Base-by-base conservation (phyloP, 2,888 invertebrate species). In the Himalopsyche kuldschensis region DNA sequence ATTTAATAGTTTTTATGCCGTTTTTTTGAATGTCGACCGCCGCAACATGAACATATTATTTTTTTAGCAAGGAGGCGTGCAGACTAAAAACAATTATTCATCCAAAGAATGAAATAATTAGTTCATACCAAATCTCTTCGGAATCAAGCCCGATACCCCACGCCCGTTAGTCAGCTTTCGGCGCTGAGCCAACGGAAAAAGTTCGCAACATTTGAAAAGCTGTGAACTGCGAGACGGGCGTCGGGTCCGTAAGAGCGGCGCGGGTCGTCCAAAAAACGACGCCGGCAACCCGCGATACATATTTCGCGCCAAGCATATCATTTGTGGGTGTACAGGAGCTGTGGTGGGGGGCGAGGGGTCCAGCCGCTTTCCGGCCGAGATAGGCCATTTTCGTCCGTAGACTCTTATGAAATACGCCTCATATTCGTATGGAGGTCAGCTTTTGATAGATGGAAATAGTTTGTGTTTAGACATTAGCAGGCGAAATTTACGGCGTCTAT, bases 371-470 rank as follows among this genome's bases (percentile, higher is more conserved):
- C 75, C 24, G 77, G 35, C 30, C 63, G 55, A 47, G 79, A 32
- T 55, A 48, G 69, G 80, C 75, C 82, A 85, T 46, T 76, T 32
- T 83, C 46, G 78, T 10, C 83, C 78, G 75, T 84, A 35, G 41
- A 69, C 69, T 35, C 79, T 47, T 31, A 31, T 41, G 63, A 83
- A 63, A 69, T 84, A 84, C 75, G 82, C 80, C 41, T 75, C 69
- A 85, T 31, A 79, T 82, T 85, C 48, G 81, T 63, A 17, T 78
- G 15, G 30, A 35, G n/a, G 27, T 84, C 24, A 48, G 11, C 79
- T 82, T 83, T 84, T 85, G 86, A 86, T 85, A 82, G 84, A 86
- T 86, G 85, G 85, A 85, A 85, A 86, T 86, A 86, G 85, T 85
- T 84, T 81, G 77, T 86, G 85, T 86, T 86, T 86, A 84, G 80